Evolutionary conservation across 2,888 invertebrate species (phyloP).

Genomic region (Calameuta filiformis): DNA sequence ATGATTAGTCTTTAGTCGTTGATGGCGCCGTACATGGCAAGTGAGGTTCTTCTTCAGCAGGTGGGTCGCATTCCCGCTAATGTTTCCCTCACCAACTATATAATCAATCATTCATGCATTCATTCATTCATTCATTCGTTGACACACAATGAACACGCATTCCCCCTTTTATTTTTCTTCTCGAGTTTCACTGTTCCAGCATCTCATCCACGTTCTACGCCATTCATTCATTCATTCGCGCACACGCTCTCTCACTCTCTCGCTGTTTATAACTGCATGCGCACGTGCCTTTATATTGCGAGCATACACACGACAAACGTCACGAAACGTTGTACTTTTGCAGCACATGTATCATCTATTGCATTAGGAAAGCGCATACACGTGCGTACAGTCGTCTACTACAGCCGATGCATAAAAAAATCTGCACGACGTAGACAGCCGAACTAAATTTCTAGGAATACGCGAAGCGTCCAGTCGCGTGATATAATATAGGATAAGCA

Average conservation of each 20-base stretch:
- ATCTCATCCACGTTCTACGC: neutral
- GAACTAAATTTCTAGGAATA: neutral
- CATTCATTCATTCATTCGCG: neutral
- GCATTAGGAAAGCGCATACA: neutral
- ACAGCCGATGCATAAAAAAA: neutral
- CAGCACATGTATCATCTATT: neutral
- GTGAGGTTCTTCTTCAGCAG: neutral
- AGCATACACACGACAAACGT: neutral
- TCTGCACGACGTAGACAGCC: neutral
- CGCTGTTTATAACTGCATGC: neutral
- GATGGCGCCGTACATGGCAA: neutral
- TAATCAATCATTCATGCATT: neutral
- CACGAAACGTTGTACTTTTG: neutral
- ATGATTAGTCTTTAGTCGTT: conserved; percentile 18
- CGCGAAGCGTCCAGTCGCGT: neutral
- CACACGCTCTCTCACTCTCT: neutral
- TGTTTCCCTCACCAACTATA: neutral
- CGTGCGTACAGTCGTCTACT: neutral
- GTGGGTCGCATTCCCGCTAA: neutral
- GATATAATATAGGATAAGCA: neutral
- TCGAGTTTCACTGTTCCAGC: neutral
- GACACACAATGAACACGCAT: too few species aligned
- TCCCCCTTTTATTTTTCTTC: neutral
- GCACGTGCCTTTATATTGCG: neutral
- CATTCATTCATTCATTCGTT: too few species aligned